A percentile compares a stretch with the other conserved stretches of the same genome.
These are phyloP conservation scores for Eledona agricola DNA, from an alignment of 2,888 invertebrate species.

Conservation along the genomic window DNA sequence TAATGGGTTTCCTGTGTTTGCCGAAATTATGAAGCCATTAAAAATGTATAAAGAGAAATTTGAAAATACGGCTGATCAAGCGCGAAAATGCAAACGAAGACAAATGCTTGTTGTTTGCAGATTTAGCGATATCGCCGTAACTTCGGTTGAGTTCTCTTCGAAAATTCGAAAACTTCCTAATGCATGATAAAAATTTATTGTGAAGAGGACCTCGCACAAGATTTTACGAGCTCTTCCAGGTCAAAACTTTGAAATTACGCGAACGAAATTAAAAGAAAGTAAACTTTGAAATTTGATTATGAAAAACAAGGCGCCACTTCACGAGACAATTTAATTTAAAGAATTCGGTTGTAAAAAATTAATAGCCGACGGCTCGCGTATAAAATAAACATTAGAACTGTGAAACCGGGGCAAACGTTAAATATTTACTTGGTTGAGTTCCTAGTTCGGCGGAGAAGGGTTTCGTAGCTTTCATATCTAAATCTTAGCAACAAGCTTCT, in stretches of 20 bases:
- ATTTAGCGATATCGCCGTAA: too few species aligned
- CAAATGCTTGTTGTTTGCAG: too few species aligned
- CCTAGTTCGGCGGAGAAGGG: too few species aligned
- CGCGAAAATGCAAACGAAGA: neutral
- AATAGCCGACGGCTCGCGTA: conserved; percentile 10
- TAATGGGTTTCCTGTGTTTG: too few species aligned
- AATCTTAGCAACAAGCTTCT: conserved; percentile 34
- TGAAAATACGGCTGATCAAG: neutral
- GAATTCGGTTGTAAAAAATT: conserved; percentile 24
- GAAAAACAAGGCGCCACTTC: conserved; percentile 4
- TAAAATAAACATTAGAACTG: conserved; percentile 35
- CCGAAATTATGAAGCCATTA: too few species aligned
- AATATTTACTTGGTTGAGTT: conserved; percentile 37
- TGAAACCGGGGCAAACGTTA: conserved; percentile 38
- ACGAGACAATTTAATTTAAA: conserved; percentile 29
- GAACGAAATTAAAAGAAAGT: conserved; percentile 22
- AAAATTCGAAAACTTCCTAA: conserved; percentile 12
- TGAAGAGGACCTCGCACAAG: conserved; percentile 6
- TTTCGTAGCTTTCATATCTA: conserved; percentile 32
- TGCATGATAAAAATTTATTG: conserved; percentile 24
- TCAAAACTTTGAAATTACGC: conserved; percentile 15
- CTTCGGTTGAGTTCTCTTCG: conserved; percentile 1
- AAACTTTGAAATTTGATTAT: conserved; percentile 10
- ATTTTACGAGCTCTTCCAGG: conserved; percentile 12
- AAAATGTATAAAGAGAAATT: neutral